Percentiles rank a stretch among this genome's conserved stretches.
These are phyloP conservation scores for Mastomys natalensis DNA, from an alignment of 2,113 vertebrate species.

Conservation along the genomic window DNA sequence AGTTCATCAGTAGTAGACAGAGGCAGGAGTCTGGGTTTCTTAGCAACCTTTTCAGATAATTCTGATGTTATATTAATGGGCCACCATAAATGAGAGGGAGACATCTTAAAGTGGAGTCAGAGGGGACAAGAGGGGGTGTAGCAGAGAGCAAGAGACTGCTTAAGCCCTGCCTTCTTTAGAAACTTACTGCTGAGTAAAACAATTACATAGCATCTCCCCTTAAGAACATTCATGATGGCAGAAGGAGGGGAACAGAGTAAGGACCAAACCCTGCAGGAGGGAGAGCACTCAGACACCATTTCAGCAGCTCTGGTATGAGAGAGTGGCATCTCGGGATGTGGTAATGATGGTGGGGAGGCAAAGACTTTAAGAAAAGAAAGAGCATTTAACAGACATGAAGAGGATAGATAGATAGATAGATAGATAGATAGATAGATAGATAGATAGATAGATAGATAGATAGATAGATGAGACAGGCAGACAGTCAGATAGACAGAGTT, in stretches of 20 bases:
- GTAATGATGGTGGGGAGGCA: background rate
- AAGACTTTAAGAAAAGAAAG: constrained; percentile 7
- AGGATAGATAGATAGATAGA: background rate
- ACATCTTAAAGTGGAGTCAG: background rate
- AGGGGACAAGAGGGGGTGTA: background rate
- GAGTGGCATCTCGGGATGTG: background rate
- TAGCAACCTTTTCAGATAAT: background rate
- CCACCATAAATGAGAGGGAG: background rate
- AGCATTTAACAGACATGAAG: background rate
- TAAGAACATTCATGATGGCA: background rate
- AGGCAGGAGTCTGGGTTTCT: background rate
- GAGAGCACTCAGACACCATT: background rate
- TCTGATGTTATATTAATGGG: background rate
- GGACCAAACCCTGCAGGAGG: background rate
- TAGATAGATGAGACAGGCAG: too few species aligned
- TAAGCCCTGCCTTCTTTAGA: background rate
- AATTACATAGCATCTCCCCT: background rate
- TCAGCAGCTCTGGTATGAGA: background rate
- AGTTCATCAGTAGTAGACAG: background rate
- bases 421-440: background rate
- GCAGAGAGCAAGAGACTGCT: background rate
- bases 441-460: background rate
- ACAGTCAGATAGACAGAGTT: background rate
- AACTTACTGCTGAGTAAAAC: background rate
- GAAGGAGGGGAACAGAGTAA: background rate